Evolutionary conservation across 2,888 invertebrate species (phyloP).

Genomic region (Heteromurus nitidus): DNA sequence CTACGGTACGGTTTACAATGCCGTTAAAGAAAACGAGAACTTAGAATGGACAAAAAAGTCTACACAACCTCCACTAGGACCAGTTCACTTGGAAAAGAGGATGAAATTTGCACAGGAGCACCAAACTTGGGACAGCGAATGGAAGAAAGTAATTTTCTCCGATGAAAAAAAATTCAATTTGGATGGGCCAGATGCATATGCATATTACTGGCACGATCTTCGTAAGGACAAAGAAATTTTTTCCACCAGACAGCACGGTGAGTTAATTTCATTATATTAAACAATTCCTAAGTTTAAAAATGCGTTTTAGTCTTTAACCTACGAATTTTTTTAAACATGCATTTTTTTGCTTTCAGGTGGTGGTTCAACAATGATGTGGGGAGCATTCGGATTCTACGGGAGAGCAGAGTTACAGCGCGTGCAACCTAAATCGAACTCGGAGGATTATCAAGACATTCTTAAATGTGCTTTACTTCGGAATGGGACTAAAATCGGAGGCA

Average conservation of each 20-base stretch:
- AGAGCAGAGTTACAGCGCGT: constrained; percentile 11
- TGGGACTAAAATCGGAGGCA: constrained; percentile 26
- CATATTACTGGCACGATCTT: constrained; percentile 46
- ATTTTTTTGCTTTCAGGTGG: constrained; percentile 28
- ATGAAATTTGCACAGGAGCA: constrained; percentile 22
- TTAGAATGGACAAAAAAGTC: background rate
- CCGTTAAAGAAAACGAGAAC: background rate
- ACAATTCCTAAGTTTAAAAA: no score
- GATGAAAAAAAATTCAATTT: constrained; percentile 59
- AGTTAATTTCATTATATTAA: no score
- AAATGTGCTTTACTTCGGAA: constrained; percentile 5
- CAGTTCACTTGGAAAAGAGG: background rate
- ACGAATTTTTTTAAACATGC: no score
- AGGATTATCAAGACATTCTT: constrained; percentile 40
- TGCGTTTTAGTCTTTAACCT: no score
- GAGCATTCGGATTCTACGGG: constrained; percentile 41
- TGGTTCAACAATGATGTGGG: constrained; percentile 41
- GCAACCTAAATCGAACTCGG: background rate
- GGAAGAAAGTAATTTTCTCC: constrained; percentile 35
- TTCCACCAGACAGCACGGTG: constrained; percentile 38
- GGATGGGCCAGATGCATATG: constrained; percentile 42
- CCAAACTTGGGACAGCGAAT: constrained; percentile 21
- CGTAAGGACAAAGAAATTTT: constrained; percentile 35
- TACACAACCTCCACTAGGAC: constrained; percentile 19
- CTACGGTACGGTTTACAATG: background rate